Conservation (phyloP, 1,140 invertebrate species). For the Tachypleus tridentatus region DNA sequence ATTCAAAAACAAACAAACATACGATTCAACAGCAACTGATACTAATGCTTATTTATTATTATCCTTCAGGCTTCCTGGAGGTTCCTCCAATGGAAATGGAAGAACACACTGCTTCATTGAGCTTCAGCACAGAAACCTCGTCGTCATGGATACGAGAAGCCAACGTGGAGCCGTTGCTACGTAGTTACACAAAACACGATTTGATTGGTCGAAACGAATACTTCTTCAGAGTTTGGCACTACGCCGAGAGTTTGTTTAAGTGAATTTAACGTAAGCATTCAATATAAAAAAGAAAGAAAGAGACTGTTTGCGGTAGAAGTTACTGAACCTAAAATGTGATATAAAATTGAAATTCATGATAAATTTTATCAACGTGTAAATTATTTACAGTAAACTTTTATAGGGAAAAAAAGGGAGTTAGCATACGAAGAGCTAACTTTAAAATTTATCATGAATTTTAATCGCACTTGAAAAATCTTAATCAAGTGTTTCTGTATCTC, state of each 20-base stretch:
- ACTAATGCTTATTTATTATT: neutral
- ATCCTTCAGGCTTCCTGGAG: slow-evolving; percentile 26
- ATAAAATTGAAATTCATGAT: too few species aligned
- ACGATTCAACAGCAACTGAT: neutral
- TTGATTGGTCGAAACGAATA: slow-evolving; percentile 76
- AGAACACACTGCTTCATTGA: slow-evolving; percentile 49
- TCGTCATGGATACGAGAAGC: slow-evolving; percentile 81
- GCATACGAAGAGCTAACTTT: too few species aligned
- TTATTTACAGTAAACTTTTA: too few species aligned
- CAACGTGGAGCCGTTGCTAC: slow-evolving; percentile 84
- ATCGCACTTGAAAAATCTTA: too few species aligned
- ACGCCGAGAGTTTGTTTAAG: slow-evolving; percentile 67
- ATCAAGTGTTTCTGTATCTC: too few species aligned
- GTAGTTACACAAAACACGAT: slow-evolving; percentile 67
- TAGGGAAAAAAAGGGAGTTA: too few species aligned
- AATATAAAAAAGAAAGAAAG: too few species aligned
- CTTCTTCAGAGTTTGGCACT: slow-evolving; percentile 86
- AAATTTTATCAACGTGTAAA: too few species aligned
- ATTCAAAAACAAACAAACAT: too few species aligned
- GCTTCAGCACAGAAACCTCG: slow-evolving; percentile 71
- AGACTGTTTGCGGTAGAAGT: too few species aligned
- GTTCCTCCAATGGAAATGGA: slow-evolving; percentile 36
- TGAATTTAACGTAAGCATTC: slow-evolving; percentile 23
- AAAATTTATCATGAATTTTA: too few species aligned
- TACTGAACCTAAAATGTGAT: too few species aligned